phyloP scores from a whole-genome alignment of 2,888 invertebrate species.

The Limnephilus marmoratus region DNA sequence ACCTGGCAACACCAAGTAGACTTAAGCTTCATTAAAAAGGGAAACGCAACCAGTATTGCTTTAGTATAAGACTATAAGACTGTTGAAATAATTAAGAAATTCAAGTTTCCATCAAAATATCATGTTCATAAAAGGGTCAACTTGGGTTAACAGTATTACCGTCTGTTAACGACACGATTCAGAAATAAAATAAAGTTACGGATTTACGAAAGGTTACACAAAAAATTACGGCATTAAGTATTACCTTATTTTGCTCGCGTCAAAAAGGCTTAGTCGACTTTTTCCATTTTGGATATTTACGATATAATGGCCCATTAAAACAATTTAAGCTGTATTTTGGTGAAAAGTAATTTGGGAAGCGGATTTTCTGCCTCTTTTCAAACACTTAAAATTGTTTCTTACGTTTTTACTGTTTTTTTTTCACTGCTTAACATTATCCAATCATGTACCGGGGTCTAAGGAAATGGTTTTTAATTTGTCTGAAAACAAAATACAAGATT shows the following conservation, averaged over 20 bases:
- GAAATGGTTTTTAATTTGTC: neutral
- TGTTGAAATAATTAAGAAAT: neutral
- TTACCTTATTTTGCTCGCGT: conserved; percentile 21
- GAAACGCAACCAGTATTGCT: neutral
- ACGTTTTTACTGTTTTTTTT: neutral
- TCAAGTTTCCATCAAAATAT: neutral
- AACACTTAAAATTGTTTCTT: neutral
- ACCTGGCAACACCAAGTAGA: neutral
- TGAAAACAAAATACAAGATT: neutral
- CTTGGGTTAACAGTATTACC: neutral
- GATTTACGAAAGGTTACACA: neutral
- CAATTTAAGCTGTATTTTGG: conserved; percentile 36
- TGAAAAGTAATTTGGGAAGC: neutral
- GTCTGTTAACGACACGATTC: conserved; percentile 33
- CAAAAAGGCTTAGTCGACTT: neutral
- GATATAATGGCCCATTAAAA: conserved; percentile 39
- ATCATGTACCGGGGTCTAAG: neutral
- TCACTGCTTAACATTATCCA: neutral
- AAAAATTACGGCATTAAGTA: conserved; percentile 27
- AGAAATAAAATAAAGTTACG: conserved; percentile 18
- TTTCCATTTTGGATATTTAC: conserved; percentile 43
- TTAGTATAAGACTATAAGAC: neutral
- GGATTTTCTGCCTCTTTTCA: neutral
- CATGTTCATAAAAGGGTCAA: neutral
- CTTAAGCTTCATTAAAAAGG: neutral